Conservation (phyloP, 2,888 invertebrate genomes). For the Tenthredo scrophulariae region DNA sequence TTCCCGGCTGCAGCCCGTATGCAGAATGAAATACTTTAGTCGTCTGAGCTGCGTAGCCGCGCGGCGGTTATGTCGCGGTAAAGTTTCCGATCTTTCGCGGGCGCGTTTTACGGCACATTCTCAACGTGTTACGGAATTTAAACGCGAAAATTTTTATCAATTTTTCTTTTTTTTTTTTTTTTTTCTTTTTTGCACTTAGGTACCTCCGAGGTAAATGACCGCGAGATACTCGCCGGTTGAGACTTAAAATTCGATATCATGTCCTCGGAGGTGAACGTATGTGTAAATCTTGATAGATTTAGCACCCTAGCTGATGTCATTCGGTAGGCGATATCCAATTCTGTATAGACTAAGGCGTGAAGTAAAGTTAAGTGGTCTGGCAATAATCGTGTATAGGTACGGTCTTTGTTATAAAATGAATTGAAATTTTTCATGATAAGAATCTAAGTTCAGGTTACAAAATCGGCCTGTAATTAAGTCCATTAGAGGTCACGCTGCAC, state of each 20-base stretch:
- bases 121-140: conserved; percentile 50
- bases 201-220: conserved; percentile 15
- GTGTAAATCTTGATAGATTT: neutral
- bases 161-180: neutral
- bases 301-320: neutral
- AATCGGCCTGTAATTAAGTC: conserved; percentile 50
- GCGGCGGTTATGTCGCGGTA: conserved; percentile 22
- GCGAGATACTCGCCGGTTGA: neutral
- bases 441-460: conserved; percentile 27
- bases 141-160: conserved; percentile 27
- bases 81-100: conserved; percentile 44
- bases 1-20: conserved; percentile 65
- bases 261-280: neutral
- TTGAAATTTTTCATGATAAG: neutral
- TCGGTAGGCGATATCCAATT: neutral
- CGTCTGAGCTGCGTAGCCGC: conserved; percentile 59
- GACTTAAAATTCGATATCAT: neutral
- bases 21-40: conserved; percentile 75
- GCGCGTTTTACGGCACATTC: conserved; percentile 36
- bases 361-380: neutral
- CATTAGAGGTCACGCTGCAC: conserved; percentile 51
- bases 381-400: neutral
- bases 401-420: neutral
- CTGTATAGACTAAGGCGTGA: neutral
- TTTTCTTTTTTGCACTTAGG: neutral